These are phyloP conservation scores for Seladonia tumulorum DNA, from an alignment of 2,888 invertebrate genomes.

Conservation along the genomic window DNA sequence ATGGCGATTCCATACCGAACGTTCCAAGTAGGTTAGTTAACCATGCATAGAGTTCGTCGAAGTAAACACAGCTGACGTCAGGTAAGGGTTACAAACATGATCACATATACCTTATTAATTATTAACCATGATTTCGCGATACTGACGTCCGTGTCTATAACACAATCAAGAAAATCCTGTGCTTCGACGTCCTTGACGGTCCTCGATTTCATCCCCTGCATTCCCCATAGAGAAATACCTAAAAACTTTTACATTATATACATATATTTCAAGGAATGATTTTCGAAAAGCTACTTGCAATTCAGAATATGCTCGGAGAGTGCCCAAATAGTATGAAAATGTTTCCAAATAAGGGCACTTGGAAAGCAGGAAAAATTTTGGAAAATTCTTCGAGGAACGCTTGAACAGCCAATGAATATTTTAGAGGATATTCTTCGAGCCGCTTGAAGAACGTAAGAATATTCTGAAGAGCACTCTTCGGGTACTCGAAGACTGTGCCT, in stretches of 20 bases:
- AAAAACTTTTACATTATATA: too few species aligned
- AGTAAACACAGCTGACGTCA: slow-evolving; percentile 20
- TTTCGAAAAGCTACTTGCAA: background rate
- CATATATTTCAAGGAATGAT: background rate
- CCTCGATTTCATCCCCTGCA: background rate
- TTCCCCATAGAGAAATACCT: too few species aligned
- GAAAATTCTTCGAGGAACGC: background rate
- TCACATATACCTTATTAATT: slow-evolving; percentile 15
- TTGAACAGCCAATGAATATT: background rate
- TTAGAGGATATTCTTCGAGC: background rate
- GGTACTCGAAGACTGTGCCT: slow-evolving; percentile 1
- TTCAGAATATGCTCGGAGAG: background rate
- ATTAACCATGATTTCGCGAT: slow-evolving; percentile 14
- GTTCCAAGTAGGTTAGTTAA: slow-evolving; percentile 31
- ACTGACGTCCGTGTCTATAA: slow-evolving; percentile 10
- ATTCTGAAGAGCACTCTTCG: background rate
- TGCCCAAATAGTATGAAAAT: background rate
- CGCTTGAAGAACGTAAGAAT: background rate
- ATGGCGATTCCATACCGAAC: slow-evolving; percentile 7
- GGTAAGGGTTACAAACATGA: background rate
- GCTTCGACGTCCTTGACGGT: background rate
- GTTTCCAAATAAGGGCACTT: background rate
- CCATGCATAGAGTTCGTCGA: slow-evolving; percentile 40
- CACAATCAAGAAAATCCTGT: slow-evolving; percentile 1
- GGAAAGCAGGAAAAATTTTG: background rate